These are phyloP conservation scores for Parnassius mnemosyne DNA, from an alignment of 2,888 invertebrate species.

Conservation along the genomic window DNA sequence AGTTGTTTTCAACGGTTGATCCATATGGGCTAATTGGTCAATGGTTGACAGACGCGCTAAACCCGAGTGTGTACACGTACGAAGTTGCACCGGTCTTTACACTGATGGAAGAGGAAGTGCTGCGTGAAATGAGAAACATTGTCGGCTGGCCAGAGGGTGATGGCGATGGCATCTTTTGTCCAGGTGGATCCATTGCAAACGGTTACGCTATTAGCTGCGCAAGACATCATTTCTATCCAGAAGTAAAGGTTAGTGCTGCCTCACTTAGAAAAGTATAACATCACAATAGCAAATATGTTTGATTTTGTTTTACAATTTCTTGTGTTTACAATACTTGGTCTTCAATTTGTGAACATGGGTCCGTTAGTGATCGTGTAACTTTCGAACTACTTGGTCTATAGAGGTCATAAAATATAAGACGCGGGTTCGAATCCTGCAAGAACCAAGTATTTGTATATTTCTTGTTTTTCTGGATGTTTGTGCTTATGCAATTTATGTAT, in stretches of 20 bases:
- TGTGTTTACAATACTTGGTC: no score
- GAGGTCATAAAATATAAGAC: no score
- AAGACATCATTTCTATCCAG: slow-evolving; percentile 85
- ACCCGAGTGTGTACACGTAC: slow-evolving; percentile 93
- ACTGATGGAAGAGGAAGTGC: slow-evolving; percentile 91
- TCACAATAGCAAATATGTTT: no score
- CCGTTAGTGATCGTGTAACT: no score
- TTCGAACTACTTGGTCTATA: no score
- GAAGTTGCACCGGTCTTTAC: slow-evolving; percentile 94
- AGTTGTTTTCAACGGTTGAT: slow-evolving; percentile 91
- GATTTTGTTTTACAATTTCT: no score
- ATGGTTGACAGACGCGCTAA: slow-evolving; percentile 91
- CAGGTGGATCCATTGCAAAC: slow-evolving; percentile 94
- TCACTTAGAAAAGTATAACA: no score
- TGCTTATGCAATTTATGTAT: no score
- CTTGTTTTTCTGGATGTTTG: no score
- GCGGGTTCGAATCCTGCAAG: no score
- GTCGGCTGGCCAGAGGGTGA: slow-evolving; percentile 87
- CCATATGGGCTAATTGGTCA: slow-evolving; percentile 92
- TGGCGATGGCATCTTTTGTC: slow-evolving; percentile 94
- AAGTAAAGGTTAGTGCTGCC: slow-evolving; percentile 83
- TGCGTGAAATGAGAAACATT: slow-evolving; percentile 88
- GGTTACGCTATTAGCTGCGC: slow-evolving; percentile 95
- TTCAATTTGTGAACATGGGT: no score
- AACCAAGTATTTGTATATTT: no score